Evolutionary conservation across 2,797 vertebrate genomes (phyloP), one percentile per base, ranked within the genome.

Genomic region (Myotis myotis): DNA sequence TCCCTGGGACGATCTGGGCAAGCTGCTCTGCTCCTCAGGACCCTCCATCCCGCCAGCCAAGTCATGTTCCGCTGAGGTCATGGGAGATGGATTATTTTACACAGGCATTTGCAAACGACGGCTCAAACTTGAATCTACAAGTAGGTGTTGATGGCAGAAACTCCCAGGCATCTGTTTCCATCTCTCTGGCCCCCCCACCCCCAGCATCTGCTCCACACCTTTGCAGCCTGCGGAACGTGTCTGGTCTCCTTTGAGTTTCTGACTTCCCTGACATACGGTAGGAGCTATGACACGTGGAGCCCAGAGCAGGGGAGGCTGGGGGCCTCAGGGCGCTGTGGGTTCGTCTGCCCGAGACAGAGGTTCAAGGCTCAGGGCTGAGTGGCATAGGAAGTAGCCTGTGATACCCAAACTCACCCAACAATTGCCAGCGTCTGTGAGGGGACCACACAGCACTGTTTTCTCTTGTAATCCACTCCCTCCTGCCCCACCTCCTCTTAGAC

Each of bases 381-480:
- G 85, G 19, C 51, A 81, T 28, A 64, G 0, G 6, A 23, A 70
- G 91, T 13, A 64, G 72, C 23, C 53, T 25, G 33, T 55, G 89
- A 28, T 55, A n/a, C 62, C 19, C 28, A 78, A 80, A 81, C 60
- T 74, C 76, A 70, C 81, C 44, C 44, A 49, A 36, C 84, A 41
- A 10, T 33, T 85, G 84, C 49, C 70, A n/a, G 3, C 0, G 3
- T 79, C 28, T 71, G 72, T 47, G 87, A 62, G 71, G 79, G 72
- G 96, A 96, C 93, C 95, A 94, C 97, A 96, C 90, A 95, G 19
- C 9, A 8, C 79, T 91, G 71, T 91, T 96, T 96, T 72, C 96
- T 92, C 95, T 90, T 91, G 74, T 36, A 84, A 87, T 12, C 72
- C 16, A 8, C 47, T 30, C 20, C 53, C 7, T 22, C 47, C 15